phyloP scores from a whole-genome alignment of 1,140 invertebrate species.

The Piezodorus guildinii region DNA sequence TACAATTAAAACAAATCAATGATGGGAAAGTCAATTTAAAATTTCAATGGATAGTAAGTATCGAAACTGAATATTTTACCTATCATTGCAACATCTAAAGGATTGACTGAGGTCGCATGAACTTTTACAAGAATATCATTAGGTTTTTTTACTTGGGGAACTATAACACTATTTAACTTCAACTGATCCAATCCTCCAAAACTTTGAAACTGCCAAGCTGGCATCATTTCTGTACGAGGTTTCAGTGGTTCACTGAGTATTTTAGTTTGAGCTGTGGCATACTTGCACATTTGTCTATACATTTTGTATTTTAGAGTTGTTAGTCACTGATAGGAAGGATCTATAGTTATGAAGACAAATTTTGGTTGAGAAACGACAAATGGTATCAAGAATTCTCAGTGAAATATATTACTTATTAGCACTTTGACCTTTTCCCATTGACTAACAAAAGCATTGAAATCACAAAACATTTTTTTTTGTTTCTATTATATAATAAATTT shows the following conservation, averaged over 20 bases:
- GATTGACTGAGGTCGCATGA: slow-evolving; percentile 75
- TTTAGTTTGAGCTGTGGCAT: neutral
- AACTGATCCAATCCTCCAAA: slow-evolving; percentile 58
- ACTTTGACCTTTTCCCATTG: too few relatives aligned
- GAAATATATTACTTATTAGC: too few relatives aligned
- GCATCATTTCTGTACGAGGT: slow-evolving; percentile 40
- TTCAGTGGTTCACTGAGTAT: neutral
- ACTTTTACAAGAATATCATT: slow-evolving; percentile 69
- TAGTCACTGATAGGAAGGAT: too few relatives aligned
- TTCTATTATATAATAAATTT: too few relatives aligned
- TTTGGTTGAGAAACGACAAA: too few relatives aligned
- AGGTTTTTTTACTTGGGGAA: slow-evolving; percentile 55
- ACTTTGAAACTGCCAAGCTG: slow-evolving; percentile 62
- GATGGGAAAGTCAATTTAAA: neutral
- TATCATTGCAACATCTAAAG: slow-evolving; percentile 79
- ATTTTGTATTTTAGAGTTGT: neutral
- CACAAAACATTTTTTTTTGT: too few relatives aligned
- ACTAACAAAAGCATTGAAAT: too few relatives aligned
- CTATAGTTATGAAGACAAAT: too few relatives aligned
- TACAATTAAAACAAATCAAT: slow-evolving; percentile 30
- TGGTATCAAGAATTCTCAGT: too few relatives aligned
- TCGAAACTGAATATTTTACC: slow-evolving; percentile 37
- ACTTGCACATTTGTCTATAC: neutral
- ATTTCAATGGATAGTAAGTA: neutral
- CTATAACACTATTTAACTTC: slow-evolving; percentile 42